Conservation (phyloP, 2,888 invertebrate genomes). For the Melanophora roralis region DNA sequence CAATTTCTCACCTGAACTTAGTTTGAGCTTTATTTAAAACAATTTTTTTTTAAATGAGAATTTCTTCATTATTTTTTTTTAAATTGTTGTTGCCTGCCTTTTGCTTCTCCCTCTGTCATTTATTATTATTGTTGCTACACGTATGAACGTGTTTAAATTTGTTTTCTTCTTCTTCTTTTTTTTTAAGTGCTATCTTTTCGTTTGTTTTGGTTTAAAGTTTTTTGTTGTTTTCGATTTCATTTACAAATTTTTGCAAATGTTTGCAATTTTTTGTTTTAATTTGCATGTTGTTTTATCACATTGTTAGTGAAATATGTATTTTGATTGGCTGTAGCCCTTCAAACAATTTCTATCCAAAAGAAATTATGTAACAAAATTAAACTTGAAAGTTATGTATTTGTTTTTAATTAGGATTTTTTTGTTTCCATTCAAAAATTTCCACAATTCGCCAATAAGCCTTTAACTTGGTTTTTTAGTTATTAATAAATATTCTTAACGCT, state of each 20-base stretch:
- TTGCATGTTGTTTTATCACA: not conserved
- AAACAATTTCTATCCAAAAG: no score
- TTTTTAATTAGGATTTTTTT: no score
- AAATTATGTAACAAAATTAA: no score
- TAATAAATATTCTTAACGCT: no score
- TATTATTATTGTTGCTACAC: conserved; percentile 16
- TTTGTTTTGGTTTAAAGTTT: not conserved
- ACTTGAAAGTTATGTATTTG: no score
- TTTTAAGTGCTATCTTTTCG: conserved; percentile 16
- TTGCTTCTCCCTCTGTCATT: not conserved
- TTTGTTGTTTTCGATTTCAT: conserved; percentile 52
- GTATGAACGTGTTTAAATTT: conserved; percentile 46
- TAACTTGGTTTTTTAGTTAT: no score
- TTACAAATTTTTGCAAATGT: conserved; percentile 48
- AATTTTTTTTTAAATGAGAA: not conserved
- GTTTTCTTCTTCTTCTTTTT: conserved; percentile 7
- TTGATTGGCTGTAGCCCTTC: not conserved
- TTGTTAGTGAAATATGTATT: conserved; percentile 12
- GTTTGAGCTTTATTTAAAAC: not conserved
- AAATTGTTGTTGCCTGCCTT: not conserved
- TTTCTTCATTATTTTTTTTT: not conserved
- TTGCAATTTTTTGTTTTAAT: conserved; percentile 28
- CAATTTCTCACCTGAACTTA: not conserved
- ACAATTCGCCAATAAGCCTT: no score
- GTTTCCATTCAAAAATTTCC: no score